A percentile compares a stretch with the other conserved stretches of the same genome.
Evolutionary conservation across 2,797 vertebrate species (phyloP).

Genomic region (Falco peregrinus): DNA sequence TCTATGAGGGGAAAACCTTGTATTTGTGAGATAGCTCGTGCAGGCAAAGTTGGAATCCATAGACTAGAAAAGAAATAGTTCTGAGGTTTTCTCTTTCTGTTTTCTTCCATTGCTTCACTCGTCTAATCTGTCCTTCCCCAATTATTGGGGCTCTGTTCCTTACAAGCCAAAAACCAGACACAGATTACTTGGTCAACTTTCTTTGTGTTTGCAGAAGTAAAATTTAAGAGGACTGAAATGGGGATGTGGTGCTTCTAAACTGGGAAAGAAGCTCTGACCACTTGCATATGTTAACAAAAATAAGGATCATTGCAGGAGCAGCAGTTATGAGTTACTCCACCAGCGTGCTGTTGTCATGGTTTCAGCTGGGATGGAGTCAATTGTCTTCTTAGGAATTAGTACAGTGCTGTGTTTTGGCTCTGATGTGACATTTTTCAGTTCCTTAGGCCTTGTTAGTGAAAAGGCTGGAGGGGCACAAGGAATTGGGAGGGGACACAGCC

Average conservation of each 20-base stretch:
- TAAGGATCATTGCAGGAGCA: not conserved
- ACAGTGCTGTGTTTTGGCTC: too few relatives aligned
- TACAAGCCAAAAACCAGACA: not conserved
- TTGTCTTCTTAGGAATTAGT: too few relatives aligned
- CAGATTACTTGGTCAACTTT: not conserved
- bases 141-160: not conserved
- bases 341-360: not conserved
- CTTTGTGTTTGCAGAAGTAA: not conserved
- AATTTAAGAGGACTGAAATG: not conserved
- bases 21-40: not conserved
- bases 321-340: not conserved
- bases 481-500: too few relatives aligned
- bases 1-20: not conserved
- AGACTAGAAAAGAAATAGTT: not conserved
- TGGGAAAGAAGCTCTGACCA: not conserved
- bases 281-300: rapidly evolving
- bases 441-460: too few relatives aligned
- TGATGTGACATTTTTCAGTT: too few relatives aligned
- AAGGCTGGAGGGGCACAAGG: too few relatives aligned
- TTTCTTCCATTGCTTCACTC: not conserved
- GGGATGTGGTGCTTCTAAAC: not conserved
- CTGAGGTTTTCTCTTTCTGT: not conserved
- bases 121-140: not conserved
- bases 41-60: not conserved
- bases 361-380: too few relatives aligned